Conservation (phyloP, 2,797 vertebrate species). For the Sebastes miniatus region DNA sequence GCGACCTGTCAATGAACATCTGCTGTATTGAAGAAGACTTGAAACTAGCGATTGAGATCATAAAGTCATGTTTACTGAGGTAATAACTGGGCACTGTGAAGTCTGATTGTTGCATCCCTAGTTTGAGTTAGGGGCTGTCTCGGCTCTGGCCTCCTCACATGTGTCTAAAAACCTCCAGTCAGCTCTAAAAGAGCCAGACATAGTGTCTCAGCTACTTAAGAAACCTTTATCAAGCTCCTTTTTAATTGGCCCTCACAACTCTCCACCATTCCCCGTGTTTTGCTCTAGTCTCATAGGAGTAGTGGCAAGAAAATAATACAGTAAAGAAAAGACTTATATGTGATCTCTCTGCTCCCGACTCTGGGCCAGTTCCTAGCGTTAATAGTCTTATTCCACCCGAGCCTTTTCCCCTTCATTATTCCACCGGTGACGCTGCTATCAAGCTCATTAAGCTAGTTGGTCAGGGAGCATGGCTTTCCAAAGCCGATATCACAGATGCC, state of each 20-base stretch:
- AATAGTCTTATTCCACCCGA: background rate
- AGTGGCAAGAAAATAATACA: background rate
- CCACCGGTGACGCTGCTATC: background rate
- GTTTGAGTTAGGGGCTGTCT: no score
- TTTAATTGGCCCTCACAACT: background rate
- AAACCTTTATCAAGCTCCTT: no score
- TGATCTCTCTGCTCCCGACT: background rate
- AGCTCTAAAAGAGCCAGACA: no score
- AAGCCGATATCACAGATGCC: background rate
- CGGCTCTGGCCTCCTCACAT: no score
- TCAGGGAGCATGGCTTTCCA: background rate
- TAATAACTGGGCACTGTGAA: no score
- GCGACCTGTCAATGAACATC: no score
- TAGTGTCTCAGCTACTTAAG: no score
- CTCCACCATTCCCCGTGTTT: background rate
- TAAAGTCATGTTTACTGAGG: no score
- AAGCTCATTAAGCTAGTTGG: background rate
- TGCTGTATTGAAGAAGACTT: no score
- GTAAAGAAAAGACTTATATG: background rate
- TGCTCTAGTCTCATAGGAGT: background rate
- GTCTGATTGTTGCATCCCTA: no score
- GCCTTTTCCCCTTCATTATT: background rate
- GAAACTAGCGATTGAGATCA: no score
- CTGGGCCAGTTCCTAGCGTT: background rate
- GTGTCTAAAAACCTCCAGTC: no score